Base-by-base conservation (phyloP, 2,797 vertebrate species). In the Cynopterus sphinx region DNA sequence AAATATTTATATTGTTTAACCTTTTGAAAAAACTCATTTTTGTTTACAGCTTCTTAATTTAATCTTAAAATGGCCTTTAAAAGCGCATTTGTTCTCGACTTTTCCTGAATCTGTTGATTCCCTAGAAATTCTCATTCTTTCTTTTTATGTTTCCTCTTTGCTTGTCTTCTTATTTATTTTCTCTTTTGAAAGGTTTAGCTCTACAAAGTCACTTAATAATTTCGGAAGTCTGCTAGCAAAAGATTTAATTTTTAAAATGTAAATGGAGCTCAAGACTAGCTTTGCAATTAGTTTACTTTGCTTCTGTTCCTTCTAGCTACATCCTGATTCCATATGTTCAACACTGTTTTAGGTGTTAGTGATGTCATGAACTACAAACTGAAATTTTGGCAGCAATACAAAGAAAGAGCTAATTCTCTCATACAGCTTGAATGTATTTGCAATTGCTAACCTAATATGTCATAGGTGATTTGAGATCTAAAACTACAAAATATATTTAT, bases 321-420 rank as follows among this genome's bases (percentile, higher is more conserved):
- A 87, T 96, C 79, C 94, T 87, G 79, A 83, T 41, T 95, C 85
- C 94, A 94, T 71, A 81, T 87, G 92, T 91, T 57, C 65, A 65
- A 94, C 65, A 70, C 11, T 77, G 31, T 59, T 97, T 91, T 86
- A 95, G 90, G 87, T 97, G 91, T 97, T 95, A 90, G 93, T 96
- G 92, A 96, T 94, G 79, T 95, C 90, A 91, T 91, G 87, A 93
- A 91, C 75, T 91, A 71, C 46, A 96, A 89, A 94, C 86, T 87
- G 63, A 94, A 94, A 84, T 59, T 93, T 77, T 97, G 96, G 85
- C 96, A 89, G 82, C 26, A 87, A 36, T 71, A 87, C 82, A 98
- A 95, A 96, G 94, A 97, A 91, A 89, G 13, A 87, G 31, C 33
- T 43, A 91, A 87, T 84, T 96, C 79, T 96, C 51, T 90, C 85